Conservation (phyloP, 1,140 invertebrate genomes). For the Drosophila watanabei region DNA sequence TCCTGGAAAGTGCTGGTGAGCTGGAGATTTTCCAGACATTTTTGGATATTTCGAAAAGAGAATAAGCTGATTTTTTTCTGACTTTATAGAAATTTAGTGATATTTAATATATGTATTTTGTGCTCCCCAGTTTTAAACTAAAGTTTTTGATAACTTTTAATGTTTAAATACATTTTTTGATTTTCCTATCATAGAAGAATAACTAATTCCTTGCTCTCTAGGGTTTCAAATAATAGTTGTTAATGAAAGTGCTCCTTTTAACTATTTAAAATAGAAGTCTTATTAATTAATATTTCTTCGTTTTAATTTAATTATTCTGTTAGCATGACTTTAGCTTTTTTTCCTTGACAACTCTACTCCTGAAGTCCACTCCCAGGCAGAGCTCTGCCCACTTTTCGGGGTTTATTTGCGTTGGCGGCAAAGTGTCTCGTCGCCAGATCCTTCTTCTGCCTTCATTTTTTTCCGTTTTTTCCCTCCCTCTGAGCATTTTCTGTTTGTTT, state of each 20-base stretch:
- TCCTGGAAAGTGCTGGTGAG: neutral
- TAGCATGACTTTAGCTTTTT: neutral
- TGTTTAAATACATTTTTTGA: no score
- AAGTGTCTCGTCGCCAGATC: conserved; percentile 77
- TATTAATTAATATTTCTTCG: neutral
- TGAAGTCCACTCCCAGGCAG: conserved; percentile 1
- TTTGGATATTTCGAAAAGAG: neutral
- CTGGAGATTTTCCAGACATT: neutral
- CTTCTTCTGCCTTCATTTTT: conserved; percentile 5
- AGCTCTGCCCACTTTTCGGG: conserved; percentile 45
- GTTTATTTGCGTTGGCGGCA: conserved; percentile 81
- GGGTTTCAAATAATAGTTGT: no score
- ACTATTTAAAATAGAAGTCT: neutral
- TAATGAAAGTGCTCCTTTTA: neutral
- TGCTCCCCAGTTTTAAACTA: no score
- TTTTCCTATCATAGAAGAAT: no score
- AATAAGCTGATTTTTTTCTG: neutral
- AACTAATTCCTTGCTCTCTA: no score
- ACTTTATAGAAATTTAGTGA: neutral
- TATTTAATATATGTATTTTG: neutral
- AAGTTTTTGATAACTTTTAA: neutral
- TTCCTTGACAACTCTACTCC: neutral
- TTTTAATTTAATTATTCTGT: neutral
- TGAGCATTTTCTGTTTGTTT: conserved; percentile 47
- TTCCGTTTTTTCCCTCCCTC: conserved; percentile 40